Evolutionary conservation across 2,797 vertebrate species (phyloP).

Genomic region (Amblyopsis hoosieri): DNA sequence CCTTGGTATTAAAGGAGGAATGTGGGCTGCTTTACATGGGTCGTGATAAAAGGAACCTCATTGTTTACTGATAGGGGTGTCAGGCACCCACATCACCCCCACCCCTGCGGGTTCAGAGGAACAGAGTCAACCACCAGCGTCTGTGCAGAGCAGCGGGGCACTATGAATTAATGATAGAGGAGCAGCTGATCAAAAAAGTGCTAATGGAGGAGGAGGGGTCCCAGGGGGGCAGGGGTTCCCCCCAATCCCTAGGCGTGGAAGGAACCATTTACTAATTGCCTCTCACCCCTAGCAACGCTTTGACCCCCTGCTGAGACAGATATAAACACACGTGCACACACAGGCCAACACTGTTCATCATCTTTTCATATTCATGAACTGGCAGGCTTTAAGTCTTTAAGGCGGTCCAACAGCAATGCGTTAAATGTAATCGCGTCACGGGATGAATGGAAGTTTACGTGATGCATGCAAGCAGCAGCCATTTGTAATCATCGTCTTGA

Average conservation of each 20-base stretch:
- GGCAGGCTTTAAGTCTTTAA: constrained; percentile 23
- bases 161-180: constrained; percentile 77
- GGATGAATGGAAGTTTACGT: constrained; percentile 22
- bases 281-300: constrained; percentile 38
- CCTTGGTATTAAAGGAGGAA: too few species aligned
- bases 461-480: neutral
- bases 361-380: constrained; percentile 21
- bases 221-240: constrained; percentile 54
- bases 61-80: neutral
- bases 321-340: constrained; percentile 44
- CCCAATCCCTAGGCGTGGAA: constrained; percentile 41
- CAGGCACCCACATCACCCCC: neutral
- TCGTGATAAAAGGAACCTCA: too few species aligned
- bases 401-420: neutral
- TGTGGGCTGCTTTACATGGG: too few species aligned
- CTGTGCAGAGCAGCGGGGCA: constrained; percentile 51
- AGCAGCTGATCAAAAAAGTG: constrained; percentile 78
- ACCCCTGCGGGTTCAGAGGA: constrained; percentile 63
- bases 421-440: constrained; percentile 32
- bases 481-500: constrained; percentile 15
- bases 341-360: constrained; percentile 6
- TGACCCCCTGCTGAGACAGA: constrained; percentile 41
- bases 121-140: constrained; percentile 69
- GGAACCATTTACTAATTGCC: constrained; percentile 54
- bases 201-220: constrained; percentile 74